These are phyloP conservation scores for Protobothrops mucrosquamatus DNA, from an alignment of 2,113 vertebrate genomes.

Conservation along the genomic window DNA sequence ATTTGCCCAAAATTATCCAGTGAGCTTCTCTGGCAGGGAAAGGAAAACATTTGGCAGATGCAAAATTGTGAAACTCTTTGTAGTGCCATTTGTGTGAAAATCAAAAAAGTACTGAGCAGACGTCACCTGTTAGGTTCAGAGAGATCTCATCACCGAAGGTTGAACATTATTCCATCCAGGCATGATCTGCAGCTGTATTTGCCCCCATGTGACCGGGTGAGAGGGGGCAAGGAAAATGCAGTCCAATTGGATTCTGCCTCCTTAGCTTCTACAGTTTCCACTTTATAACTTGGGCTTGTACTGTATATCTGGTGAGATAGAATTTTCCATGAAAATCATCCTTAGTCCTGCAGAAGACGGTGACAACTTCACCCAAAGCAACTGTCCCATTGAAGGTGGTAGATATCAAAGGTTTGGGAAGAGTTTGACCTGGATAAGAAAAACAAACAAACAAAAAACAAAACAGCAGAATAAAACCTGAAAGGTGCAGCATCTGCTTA, in stretches of 20 bases:
- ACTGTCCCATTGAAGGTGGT: not conserved
- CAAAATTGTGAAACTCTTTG: not conserved
- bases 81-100: not conserved
- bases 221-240: not conserved
- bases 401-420: not conserved
- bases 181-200: not conserved
- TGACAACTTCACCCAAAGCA: not conserved
- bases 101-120: no score
- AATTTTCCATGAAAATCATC: rapidly evolving
- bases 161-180: not conserved
- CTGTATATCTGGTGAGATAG: not conserved
- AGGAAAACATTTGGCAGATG: not conserved
- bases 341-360: not conserved
- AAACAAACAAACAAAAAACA: not conserved
- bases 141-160: rapidly evolving
- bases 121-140: not conserved
- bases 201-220: rapidly evolving
- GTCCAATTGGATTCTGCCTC: rapidly evolving
- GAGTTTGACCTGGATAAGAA: not conserved
- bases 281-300: rapidly evolving
- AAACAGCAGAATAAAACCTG: not conserved
- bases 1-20: not conserved
- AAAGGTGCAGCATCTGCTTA: not conserved
- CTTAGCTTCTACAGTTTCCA: rapidly evolving
- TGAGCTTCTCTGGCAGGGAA: not conserved